Base-by-base conservation (phyloP, 2,113 vertebrate species). In the Parotia lawesii region DNA sequence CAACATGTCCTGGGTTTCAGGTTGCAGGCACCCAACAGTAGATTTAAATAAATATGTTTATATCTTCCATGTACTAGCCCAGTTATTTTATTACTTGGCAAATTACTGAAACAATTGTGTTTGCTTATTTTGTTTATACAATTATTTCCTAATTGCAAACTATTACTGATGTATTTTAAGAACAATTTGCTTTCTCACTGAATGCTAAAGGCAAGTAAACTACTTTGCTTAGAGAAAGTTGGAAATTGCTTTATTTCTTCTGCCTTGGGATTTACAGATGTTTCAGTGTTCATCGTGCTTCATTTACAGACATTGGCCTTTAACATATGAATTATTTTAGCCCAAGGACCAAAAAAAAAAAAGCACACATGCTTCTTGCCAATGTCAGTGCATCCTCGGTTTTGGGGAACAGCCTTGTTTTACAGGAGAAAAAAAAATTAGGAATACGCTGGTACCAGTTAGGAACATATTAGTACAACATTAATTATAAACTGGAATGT, bases 401-500 rank as follows among this genome's bases (percentile, higher is more conserved):
- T 97, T 94, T 69, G 47, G 50, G 80, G 57, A 97, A 94, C 20
- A 66, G 51, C n/a, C 80, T 54, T 93, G 76, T 87, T 96, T 94
- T 88, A 94, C 64, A 89, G 87, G 93, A 85, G 86, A 78, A 90
- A 85, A 96, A 90, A 93, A 54, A 40, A 54, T 73, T 95, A 74
- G 82, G 87, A 85, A 96, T 93, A 94, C 14, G 19, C 48, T 85
- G 79, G 88, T 96, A 96, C 93, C 84, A 95, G 92, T 69, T 76
- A 97, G 93, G 94, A 95, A 96, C 96, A 94, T 96, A 96, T 97
- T 97, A 98, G 97, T 94, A 96, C 87, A 96, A 91, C 87, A 94
- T 95, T 97, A 98, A 98, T 98, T 97, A 97, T 76, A 89, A 97
- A 93, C 91, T 97, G 97, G 96, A 97, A 98, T 98, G 97, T 97